Percentiles rank a stretch among this genome's conserved stretches.
These are phyloP conservation scores for Arnoldichthys spilopterus DNA, from an alignment of 2,797 vertebrate genomes.

Conservation along the genomic window DNA sequence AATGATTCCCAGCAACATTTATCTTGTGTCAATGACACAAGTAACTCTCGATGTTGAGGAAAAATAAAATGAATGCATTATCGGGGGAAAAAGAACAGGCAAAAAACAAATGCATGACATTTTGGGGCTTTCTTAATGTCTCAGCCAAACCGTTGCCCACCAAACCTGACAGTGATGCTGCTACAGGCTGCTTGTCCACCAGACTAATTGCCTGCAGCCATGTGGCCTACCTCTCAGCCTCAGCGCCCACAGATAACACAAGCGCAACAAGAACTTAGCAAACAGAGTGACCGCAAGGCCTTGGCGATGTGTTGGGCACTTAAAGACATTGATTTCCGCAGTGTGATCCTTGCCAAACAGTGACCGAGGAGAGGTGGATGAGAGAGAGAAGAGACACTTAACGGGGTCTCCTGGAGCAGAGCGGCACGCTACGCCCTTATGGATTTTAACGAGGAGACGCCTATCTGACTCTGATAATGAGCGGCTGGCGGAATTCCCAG, in stretches of 20 bases:
- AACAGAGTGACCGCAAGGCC: constrained; percentile 25
- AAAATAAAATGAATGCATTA: too few relatives aligned
- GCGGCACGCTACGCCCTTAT: constrained; percentile 54
- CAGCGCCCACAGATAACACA: constrained; percentile 34
- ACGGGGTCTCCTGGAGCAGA: constrained; percentile 54
- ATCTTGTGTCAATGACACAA: too few relatives aligned
- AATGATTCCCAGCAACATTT: too few relatives aligned
- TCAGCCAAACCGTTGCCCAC: constrained; percentile 34
- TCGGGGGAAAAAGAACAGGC: too few relatives aligned
- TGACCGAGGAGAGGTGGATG: constrained; percentile 38
- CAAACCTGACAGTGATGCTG: constrained; percentile 50
- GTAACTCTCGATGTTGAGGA: too few relatives aligned
- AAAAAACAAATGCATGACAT: too few relatives aligned
- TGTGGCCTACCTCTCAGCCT: constrained; percentile 38
- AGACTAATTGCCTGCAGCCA: constrained; percentile 44
- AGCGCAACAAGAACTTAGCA: constrained; percentile 18
- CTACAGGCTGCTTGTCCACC: constrained; percentile 35
- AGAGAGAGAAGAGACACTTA: constrained; percentile 55
- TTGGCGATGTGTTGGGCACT: constrained; percentile 25
- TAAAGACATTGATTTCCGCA: constrained; percentile 41
- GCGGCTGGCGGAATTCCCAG: constrained; percentile 49
- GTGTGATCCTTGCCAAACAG: constrained; percentile 31
- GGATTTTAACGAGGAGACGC: constrained; percentile 58
- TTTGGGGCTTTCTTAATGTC: not conserved
- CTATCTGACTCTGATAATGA: constrained; percentile 56